Base-by-base conservation (phyloP, 1,140 invertebrate genomes). In the Bombus superbus region DNA sequence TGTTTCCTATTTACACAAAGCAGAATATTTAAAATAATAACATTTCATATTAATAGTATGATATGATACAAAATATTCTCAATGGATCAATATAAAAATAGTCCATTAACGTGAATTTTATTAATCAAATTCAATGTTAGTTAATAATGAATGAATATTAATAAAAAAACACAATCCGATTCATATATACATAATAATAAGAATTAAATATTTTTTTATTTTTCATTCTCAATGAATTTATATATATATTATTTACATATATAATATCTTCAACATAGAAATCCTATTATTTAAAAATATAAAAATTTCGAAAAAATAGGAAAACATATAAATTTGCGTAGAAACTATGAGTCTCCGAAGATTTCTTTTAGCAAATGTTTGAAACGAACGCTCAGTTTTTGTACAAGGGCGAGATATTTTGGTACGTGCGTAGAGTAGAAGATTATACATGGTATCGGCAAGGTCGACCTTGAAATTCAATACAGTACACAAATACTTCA, bases 391-490 rank as follows among this genome's bases (percentile, higher is more conserved):
- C 5, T 11, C 15, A 28, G 79, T 82, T 82, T 86, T 86, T 77
- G 66, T 28, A 83, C 74, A 86, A 83, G 81, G 81, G 81, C 85
- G 53, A 69, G 81, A 83, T 76, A 86, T 86, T 86, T 83, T 44
- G 73, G 62, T 82, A 74, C 66, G 40, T 76, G 35, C 13, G 47
- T 47, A 66, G 42, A 77, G 35, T 15, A 69, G 59, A 82, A 57
- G 47, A 53, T 53, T 59, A 71, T 59, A 69, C 15, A 53, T n/a
- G 73, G 53, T 62, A 77, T 40, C 64, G 81, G 53, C 40, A 64
- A 86, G 73, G 53, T 78, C 66, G 59, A 71, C 81, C 80, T 79
- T 84, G 79, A 75, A 42, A 68, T 76, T 47, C 79, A 64, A 44
- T 47, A 84, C 53, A 84, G 76, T 79, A 84, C 66, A 84, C 66